These are phyloP conservation scores for Orchestia grillus DNA, from an alignment of 1,140 invertebrate genomes.

Conservation along the genomic window DNA sequence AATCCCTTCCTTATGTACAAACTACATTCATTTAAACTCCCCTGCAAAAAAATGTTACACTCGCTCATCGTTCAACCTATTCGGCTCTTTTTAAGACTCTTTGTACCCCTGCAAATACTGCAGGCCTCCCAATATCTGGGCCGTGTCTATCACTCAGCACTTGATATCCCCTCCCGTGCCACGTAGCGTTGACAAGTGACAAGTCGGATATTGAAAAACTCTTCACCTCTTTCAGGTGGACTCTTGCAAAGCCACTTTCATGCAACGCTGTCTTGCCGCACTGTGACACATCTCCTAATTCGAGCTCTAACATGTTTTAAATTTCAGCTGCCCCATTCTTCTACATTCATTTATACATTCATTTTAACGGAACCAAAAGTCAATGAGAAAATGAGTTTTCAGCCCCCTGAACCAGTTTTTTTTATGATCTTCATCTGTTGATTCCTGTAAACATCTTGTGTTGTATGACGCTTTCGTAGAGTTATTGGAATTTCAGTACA, in stretches of 20 bases:
- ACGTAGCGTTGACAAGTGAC: background rate
- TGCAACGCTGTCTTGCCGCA: background rate
- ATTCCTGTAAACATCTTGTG: background rate
- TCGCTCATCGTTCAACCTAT: background rate
- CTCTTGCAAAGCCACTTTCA: background rate
- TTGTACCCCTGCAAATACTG: background rate
- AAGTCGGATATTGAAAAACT: slow-evolving; percentile 1
- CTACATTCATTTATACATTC: background rate
- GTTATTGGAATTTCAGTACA: background rate
- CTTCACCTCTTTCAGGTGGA: background rate
- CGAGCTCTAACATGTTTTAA: background rate
- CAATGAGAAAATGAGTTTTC: background rate
- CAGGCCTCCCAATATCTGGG: background rate
- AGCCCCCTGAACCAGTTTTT: too few relatives aligned
- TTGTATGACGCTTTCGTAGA: background rate
- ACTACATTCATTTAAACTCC: background rate
- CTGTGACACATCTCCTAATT: background rate
- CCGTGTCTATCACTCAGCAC: background rate
- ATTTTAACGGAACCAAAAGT: background rate
- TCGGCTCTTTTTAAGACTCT: background rate
- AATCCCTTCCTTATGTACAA: background rate
- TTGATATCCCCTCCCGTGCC: background rate
- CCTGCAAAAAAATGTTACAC: background rate
- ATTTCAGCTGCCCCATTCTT: background rate
- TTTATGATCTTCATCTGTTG: too few relatives aligned